A percentile compares a stretch with the other conserved stretches of the same genome.
Evolutionary conservation across 1,140 invertebrate genomes (phyloP).

Genomic region (Charaxes varanes): DNA sequence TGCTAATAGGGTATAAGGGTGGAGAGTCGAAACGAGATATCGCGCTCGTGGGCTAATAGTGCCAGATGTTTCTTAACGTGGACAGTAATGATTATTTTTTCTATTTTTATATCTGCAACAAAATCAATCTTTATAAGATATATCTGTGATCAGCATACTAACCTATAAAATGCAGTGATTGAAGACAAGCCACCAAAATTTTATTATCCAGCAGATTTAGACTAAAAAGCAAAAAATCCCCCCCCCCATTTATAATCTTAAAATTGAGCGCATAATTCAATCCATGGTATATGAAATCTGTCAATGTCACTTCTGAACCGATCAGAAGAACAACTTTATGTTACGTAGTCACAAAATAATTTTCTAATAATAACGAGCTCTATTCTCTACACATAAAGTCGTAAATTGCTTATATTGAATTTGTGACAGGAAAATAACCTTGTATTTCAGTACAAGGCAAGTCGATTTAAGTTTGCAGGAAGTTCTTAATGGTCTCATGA

Average conservation of each 20-base stretch:
- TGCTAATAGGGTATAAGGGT: no score
- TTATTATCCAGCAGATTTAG: no score
- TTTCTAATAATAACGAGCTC: slow-evolving; percentile 3
- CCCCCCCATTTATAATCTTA: background rate
- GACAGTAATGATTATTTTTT: no score
- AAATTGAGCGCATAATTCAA: slow-evolving; percentile 25
- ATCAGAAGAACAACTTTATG: slow-evolving; percentile 15
- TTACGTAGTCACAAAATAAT: background rate
- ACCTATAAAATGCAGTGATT: no score
- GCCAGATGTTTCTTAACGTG: no score
- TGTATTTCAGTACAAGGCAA: slow-evolving; percentile 40
- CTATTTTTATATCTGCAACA: no score
- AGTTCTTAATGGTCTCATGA: slow-evolving; percentile 48
- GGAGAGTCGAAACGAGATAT: no score
- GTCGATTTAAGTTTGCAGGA: slow-evolving; percentile 49
- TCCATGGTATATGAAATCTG: slow-evolving; percentile 31
- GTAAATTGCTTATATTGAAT: slow-evolving; percentile 6
- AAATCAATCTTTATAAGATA: no score
- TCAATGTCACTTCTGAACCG: slow-evolving; percentile 30
- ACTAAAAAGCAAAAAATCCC: no score
- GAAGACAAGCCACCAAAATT: no score
- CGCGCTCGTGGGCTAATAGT: no score
- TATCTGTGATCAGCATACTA: no score
- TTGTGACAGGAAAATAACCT: slow-evolving; percentile 25
- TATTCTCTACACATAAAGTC: slow-evolving; percentile 12